A percentile compares a stretch with the other conserved stretches of the same genome.
Evolutionary conservation across 2,888 invertebrate genomes (phyloP).

Genomic region (Cantharis nigra): DNA sequence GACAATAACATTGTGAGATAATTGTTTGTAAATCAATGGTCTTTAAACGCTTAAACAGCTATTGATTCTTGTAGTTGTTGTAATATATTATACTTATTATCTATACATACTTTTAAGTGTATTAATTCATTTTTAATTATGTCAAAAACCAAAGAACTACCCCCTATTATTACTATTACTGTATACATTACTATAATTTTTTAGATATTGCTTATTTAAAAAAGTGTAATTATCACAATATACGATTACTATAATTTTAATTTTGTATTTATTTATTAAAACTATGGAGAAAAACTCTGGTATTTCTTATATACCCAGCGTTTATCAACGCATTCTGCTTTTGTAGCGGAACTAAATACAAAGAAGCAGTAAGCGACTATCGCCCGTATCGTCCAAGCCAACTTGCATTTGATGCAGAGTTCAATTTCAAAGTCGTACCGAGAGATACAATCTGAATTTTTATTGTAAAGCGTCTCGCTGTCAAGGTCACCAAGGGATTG

Average conservation of each 20-base stretch:
- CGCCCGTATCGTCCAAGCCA: constrained; percentile 28
- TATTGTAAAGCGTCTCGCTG: constrained; percentile 41
- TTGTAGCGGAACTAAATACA: constrained; percentile 33
- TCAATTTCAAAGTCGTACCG: constrained; percentile 27
- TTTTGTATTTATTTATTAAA: neutral
- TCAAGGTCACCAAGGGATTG: constrained; percentile 41
- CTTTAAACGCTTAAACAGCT: constrained; percentile 43
- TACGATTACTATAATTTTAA: constrained; percentile 16
- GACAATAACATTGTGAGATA: constrained; percentile 51
- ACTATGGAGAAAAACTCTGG: neutral
- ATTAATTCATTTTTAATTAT: constrained; percentile 41
- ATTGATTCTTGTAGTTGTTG: constrained; percentile 43
- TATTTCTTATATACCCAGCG: constrained; percentile 6
- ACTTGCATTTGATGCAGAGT: constrained; percentile 19
- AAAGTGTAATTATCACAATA: constrained; percentile 39
- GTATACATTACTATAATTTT: constrained; percentile 45
- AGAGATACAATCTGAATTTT: constrained; percentile 41
- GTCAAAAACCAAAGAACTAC: constrained; percentile 47
- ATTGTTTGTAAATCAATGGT: constrained; percentile 46
- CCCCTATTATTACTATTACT: neutral
- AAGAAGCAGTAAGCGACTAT: constrained; percentile 25
- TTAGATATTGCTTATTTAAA: constrained; percentile 49
- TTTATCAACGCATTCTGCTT: constrained; percentile 32
- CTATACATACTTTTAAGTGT: constrained; percentile 35
- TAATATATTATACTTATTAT: constrained; percentile 36